Conservation (phyloP, 35 echinoderm and acorn worm species). For the Lytechinus pictus region DNA sequence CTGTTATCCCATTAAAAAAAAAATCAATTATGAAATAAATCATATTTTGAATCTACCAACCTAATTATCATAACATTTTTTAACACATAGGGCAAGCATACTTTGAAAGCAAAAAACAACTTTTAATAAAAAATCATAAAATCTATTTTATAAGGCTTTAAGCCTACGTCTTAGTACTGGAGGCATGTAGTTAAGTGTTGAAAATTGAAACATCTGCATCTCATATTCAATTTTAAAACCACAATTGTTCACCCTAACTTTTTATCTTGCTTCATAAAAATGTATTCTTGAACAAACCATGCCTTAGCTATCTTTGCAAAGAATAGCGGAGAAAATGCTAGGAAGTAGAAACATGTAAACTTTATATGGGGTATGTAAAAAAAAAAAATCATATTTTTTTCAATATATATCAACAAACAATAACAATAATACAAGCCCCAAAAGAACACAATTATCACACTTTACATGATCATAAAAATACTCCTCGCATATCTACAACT, state of each 20-base stretch:
- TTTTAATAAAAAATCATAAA: not conserved
- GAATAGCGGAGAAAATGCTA: no score
- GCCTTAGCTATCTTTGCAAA: not conserved
- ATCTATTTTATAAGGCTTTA: slow-evolving; percentile 11
- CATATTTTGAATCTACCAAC: no score
- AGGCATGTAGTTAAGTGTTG: not conserved
- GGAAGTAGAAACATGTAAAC: not conserved
- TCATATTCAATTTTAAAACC: not conserved
- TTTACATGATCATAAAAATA: slow-evolving; percentile 13
- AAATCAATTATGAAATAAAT: no score
- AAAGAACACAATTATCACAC: slow-evolving; percentile 9
- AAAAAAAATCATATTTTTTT: not conserved
- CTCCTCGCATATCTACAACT: slow-evolving; percentile 16
- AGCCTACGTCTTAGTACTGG: slow-evolving; percentile 26
- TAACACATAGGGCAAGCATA: not conserved
- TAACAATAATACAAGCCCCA: not conserved
- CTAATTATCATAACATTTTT: not conserved
- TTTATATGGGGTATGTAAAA: not conserved
- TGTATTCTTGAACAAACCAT: not conserved
- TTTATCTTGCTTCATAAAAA: not conserved
- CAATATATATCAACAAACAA: not conserved
- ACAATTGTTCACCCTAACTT: not conserved
- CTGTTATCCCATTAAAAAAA: no score
- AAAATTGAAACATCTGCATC: not conserved
- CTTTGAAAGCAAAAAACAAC: slow-evolving; percentile 23